Base-by-base conservation (phyloP, 2,113 vertebrate genomes). In the Mystacornis crossleyi region DNA sequence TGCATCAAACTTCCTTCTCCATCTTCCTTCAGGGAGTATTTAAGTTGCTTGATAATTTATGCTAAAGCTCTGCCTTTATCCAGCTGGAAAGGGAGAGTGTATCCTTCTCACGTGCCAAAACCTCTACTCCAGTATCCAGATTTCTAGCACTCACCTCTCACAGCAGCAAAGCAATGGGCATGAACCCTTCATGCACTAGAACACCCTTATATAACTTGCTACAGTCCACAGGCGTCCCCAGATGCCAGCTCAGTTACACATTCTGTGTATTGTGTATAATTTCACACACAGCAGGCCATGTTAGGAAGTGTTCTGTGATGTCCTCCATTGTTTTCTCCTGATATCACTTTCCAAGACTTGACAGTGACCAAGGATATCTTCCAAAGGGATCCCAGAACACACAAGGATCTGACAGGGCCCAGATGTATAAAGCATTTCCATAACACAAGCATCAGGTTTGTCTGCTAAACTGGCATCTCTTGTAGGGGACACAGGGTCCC, bases 221-320 rank as follows among this genome's bases (percentile, higher is more conserved):
- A 29, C 28, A 72, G 24, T 28, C 10, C 66, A 36, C 0, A 42
- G 45, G n/a, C 66, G 23, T 23, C 51, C 66, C 26, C 50, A 47
- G 4, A 47, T 10, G 58, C 7, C 21, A 45, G 20, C 79, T 64
- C n/a, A 66, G 43, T 29, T 33, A 70, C 28, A 82, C 31, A 60
- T 48, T 36, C 31, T 3, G 0, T 1, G 6, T 3, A 14, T 14
- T 9, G 7, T 82, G 62, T 42, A 31, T 16, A 16, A 18, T 33
- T 77, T n/a, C 70, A 65, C 57, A 36, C 57, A 25, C 57, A 36
- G 5, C 57, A 25, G n/a, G n/a, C 57, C 25, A n/a, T 11, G n/a
- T 25, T 17, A 60, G 57, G 23, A 36, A 60, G 14, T 16, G 4
- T 25, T 60, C 57, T 36, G 19, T 12, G 21, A 31, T 33, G 34